Base-by-base conservation (phyloP, 1,140 invertebrate species). In the Lutraria rhynchaena region DNA sequence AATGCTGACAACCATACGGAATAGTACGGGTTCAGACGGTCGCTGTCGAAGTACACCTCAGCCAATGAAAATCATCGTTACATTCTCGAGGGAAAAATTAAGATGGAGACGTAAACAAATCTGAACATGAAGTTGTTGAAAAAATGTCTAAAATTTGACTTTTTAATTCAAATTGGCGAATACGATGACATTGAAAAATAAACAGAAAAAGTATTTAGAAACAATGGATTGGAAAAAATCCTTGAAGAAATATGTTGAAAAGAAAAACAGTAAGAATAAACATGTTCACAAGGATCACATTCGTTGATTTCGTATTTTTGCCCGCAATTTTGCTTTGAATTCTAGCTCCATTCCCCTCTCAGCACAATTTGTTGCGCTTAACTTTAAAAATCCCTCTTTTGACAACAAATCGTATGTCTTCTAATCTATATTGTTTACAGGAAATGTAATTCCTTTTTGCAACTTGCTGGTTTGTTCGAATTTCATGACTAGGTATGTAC, bases 151-250 rank as follows among this genome's bases (percentile, higher is more conserved):
- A 41, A 53, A 57, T 63, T n/a, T 41, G 7, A 15, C 24, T 5
- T n/a, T 74, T n/a, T 55, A n/a, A 37, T 17, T 44, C 22, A 19
- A 19, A 61, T 63, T 63, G 60, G 24, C 60, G 13, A 17, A 19
- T 81, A 81, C 77, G 81, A 85, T 89, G 84, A 86, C 83, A 70
- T 73, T 83, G 35, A 85, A 81, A 49, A 69, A 57, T 22, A 46
- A 74, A 31, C 65, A 85, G 15, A 84, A 83, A 58, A 84, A 49
- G 46, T 57, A 41, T 58, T 73, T 65, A 37, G 65, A 55, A 67
- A 78, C 49, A n/a, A 85, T 82, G 84, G 86, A 89, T 53, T 91
- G 83, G 87, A 85, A 81, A 44, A 85, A 81, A 67, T 83, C 73
- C 33, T 80, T 89, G 37, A 84, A 81, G 69, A 85, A 83, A 76